phyloP scores from a whole-genome alignment of 2,113 vertebrate species.

The Toxotes jaculatrix region DNA sequence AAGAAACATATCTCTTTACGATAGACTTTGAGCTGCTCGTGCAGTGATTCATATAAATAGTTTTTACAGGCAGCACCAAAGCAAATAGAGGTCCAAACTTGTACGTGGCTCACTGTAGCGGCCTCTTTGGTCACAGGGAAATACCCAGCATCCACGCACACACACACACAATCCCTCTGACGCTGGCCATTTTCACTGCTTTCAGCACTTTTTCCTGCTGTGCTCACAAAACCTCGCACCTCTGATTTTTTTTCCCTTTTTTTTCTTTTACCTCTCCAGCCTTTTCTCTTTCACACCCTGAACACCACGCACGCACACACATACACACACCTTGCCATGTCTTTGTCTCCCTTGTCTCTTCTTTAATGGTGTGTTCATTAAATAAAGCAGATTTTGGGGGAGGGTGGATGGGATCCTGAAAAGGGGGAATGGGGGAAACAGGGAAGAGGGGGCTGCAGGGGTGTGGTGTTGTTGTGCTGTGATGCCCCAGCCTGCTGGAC shows the following conservation, averaged over 20 bases:
- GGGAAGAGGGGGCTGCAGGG: slow-evolving; percentile 29
- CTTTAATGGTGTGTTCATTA: slow-evolving; percentile 83
- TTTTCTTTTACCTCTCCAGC: slow-evolving; percentile 50
- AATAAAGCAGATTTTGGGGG: slow-evolving; percentile 74
- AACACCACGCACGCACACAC: slow-evolving; percentile 28
- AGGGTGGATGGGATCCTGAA: slow-evolving; percentile 63
- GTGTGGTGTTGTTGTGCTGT: slow-evolving; percentile 48
- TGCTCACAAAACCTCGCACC: slow-evolving; percentile 82
- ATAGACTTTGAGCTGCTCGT: slow-evolving; percentile 41
- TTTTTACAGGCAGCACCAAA: slow-evolving; percentile 58
- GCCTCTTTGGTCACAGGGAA: slow-evolving; percentile 70
- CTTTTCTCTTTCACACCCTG: slow-evolving; percentile 77
- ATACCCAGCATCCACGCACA: slow-evolving; percentile 40
- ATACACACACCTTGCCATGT: slow-evolving; percentile 56
- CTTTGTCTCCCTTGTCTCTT: slow-evolving; percentile 73
- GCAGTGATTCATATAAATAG: slow-evolving; percentile 37
- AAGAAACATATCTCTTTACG: slow-evolving; percentile 22
- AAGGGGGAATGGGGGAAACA: slow-evolving; percentile 31
- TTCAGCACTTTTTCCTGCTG: slow-evolving; percentile 87
- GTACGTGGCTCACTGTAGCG: slow-evolving; percentile 25
- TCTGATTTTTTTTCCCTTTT: slow-evolving; percentile 62
- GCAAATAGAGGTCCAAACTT: slow-evolving; percentile 40
- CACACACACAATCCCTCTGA: slow-evolving; percentile 49
- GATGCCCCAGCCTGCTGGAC: slow-evolving; percentile 70
- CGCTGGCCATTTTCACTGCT: slow-evolving; percentile 75